A percentile compares a stretch with the other conserved stretches of the same genome.
Conservation (phyloP, 2,888 invertebrate genomes). For the Chrysolina oricalcia region DNA sequence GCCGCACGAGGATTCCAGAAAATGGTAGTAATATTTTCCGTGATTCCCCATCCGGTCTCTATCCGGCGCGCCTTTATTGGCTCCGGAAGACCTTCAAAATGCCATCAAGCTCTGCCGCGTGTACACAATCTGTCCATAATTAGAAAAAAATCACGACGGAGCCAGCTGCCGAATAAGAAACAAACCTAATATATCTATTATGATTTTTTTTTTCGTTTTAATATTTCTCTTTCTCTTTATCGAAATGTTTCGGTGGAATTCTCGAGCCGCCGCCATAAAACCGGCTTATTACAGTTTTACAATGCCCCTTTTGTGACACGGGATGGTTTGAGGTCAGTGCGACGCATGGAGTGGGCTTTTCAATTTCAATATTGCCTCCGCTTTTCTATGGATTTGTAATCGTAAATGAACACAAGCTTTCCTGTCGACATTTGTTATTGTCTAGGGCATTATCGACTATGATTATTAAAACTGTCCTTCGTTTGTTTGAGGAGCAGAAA, state of each 20-base stretch:
- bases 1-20: conserved; percentile 38
- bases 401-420: conserved; percentile 9
- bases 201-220: conserved; percentile 37
- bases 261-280: background rate
- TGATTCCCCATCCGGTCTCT: conserved; percentile 55
- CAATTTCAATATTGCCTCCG: conserved; percentile 5
- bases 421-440: background rate
- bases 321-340: conserved; percentile 4
- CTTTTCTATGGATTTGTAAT: background rate
- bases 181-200: conserved; percentile 48
- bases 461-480: background rate
- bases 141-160: conserved; percentile 60
- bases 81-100: conserved; percentile 64
- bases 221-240: conserved; percentile 35
- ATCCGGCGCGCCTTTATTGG: conserved; percentile 60
- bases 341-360: background rate
- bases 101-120: conserved; percentile 61
- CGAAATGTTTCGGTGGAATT: conserved; percentile 19
- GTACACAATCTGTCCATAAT: conserved; percentile 63
- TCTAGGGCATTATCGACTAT: background rate
- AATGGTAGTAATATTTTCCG: conserved; percentile 56
- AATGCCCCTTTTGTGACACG: conserved; percentile 16
- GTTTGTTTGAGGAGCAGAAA: no score
- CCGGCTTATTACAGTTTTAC: conserved; percentile 18
- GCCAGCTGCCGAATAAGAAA: conserved; percentile 57